Base-by-base conservation (phyloP, 2,888 invertebrate species). In the Pammene aurita region DNA sequence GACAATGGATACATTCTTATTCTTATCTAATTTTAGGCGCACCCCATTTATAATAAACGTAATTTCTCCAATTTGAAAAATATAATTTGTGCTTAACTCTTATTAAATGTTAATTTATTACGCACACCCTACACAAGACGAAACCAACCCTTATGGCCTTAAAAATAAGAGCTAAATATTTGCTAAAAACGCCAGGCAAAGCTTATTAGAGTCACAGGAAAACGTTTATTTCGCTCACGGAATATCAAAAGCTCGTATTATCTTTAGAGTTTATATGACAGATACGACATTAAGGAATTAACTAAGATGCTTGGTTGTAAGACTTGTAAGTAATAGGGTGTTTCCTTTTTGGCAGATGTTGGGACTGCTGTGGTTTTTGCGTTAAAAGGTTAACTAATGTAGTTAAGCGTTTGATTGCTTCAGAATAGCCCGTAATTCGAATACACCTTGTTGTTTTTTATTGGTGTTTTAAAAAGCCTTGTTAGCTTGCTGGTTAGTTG, bases 21-120 rank as follows among this genome's bases (percentile, higher is more conserved):
- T n/a, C n/a, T 34, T 50, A 70, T 66, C 73, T 61, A 70, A 75
- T 74, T 80, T 79, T 76, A 81, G 79, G 77, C 78, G 79, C 80
- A 80, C 84, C 84, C 85, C 82, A 84, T 88, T 89, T 85, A 83
- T 83, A 84, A 41, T 84, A 82, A 85, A 85, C 80, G 84, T 81
- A 82, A 86, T 84, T 79, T 77, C 77, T 78, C 78, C 80, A 81
- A 80, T 82, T 84, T 78, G 80, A 76, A 80, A 83, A 81, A 79
- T 78, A 82, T 81, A 82, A 85, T 83, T 81, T 79, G 76, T 70
- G 60, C 72, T 66, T 71, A 77, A 77, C 63, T 75, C 76, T 74
- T 82, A 87, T 88, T 87, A 85, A 84, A 86, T 80, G 82, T 80
- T 85, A 86, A 87, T 87, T 86, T 86, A 84, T 84, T 82, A 76